Percentiles rank a stretch among this genome's conserved stretches.
Conservation (phyloP, 2,797 vertebrate species). For the Chelidonichthys spinosus region DNA sequence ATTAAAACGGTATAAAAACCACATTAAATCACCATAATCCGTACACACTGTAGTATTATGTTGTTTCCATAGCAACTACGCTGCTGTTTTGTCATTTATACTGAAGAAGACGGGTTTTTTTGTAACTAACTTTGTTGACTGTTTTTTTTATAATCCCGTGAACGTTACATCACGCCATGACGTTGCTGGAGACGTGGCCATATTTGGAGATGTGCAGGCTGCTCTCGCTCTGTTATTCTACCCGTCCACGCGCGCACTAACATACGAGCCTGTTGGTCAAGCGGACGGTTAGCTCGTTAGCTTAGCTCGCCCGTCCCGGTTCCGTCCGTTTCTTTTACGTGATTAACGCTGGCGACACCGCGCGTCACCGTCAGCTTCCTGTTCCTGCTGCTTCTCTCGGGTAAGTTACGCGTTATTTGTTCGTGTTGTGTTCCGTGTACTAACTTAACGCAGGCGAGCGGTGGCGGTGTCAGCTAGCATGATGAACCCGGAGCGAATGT, state of each 20-base stretch:
- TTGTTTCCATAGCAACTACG: no score
- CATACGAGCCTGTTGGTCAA: background rate
- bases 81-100: no score
- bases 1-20: no score
- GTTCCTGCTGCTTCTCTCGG: conserved; percentile 40
- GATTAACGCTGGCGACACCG: background rate
- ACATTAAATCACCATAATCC: no score
- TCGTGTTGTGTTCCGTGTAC: no score
- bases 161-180: background rate
- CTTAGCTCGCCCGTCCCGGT: background rate
- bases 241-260: background rate
- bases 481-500: no score
- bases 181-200: conserved; percentile 78
- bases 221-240: conserved; percentile 55
- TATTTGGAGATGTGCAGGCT: conserved; percentile 87
- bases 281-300: no score
- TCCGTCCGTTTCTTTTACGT: background rate
- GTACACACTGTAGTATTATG: no score
- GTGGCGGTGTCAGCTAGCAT: no score
- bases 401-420: conserved; percentile 43
- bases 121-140: background rate
- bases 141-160: background rate
- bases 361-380: background rate
- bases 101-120: no score
- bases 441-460: no score